Conservation (phyloP, 1,140 invertebrate genomes). For the Papilio polyxenes region DNA sequence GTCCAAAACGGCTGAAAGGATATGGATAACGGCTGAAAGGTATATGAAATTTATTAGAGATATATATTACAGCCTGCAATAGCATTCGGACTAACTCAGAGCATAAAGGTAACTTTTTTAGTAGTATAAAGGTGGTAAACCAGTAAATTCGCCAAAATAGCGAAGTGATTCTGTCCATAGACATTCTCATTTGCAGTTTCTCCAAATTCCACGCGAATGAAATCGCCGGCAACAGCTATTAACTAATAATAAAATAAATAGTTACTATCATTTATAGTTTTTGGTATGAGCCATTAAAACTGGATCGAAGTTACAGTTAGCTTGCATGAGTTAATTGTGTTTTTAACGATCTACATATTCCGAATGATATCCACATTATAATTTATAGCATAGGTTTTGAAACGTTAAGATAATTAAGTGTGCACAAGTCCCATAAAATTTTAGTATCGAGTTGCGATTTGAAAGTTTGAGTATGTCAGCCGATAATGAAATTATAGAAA, state of each 20-base stretch:
- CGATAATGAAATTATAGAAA: background rate
- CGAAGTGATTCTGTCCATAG: too few species aligned
- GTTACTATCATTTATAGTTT: background rate
- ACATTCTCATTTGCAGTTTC: too few species aligned
- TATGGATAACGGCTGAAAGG: too few species aligned
- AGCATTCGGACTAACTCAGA: too few species aligned
- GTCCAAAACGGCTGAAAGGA: too few species aligned
- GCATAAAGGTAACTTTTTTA: too few species aligned
- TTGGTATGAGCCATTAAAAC: conserved; percentile 3
- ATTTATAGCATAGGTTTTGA: conserved; percentile 11
- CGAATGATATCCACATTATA: conserved; percentile 11
- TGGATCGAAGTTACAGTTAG: background rate
- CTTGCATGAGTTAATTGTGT: conserved; percentile 8
- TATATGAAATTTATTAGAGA: too few species aligned
- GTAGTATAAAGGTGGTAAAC: too few species aligned
- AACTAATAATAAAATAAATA: background rate
- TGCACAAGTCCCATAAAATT: background rate
- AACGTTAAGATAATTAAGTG: background rate
- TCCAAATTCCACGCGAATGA: too few species aligned
- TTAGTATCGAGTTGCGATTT: background rate
- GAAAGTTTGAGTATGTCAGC: background rate
- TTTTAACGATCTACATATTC: conserved; percentile 22
- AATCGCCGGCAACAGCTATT: background rate
- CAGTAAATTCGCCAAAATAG: too few species aligned
- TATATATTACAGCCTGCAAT: too few species aligned